Conservation (phyloP, 2,113 vertebrate species). For the Mola mola region DNA sequence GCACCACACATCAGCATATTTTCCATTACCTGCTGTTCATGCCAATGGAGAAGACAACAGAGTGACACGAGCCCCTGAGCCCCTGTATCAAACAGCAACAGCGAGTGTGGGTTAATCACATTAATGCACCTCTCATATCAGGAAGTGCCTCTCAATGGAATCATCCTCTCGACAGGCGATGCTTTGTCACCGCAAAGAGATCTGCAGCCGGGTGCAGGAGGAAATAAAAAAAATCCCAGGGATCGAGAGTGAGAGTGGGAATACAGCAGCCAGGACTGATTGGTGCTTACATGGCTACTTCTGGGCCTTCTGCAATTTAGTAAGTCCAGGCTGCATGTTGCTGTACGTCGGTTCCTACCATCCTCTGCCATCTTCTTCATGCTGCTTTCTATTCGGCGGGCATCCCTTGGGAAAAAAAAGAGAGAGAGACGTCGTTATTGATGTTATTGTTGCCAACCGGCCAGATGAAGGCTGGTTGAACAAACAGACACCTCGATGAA, state of each 20-base stretch:
- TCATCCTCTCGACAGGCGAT: conserved; percentile 68
- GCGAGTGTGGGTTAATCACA: conserved; percentile 72
- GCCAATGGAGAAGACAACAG: conserved; percentile 51
- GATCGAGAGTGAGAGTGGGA: conserved; percentile 27
- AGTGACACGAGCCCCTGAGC: conserved; percentile 55
- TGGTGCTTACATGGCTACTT: conserved; percentile 1
- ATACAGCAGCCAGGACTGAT: conserved; percentile 31
- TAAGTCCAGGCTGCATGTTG: conserved; percentile 3
- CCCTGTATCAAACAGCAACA: conserved; percentile 56
- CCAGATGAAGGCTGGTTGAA: background rate
- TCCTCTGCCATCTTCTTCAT: too few species aligned
- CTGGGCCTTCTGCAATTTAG: conserved; percentile 1
- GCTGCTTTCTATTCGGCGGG: conserved; percentile 9
- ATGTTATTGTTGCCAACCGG: conserved; percentile 16
- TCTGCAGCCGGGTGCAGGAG: conserved; percentile 37
- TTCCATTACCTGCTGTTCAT: conserved; percentile 59
- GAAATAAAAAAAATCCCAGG: background rate
- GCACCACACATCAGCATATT: conserved; percentile 20
- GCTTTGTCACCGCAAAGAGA: conserved; percentile 64
- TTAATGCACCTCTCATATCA: conserved; percentile 74
- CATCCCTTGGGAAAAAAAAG: background rate
- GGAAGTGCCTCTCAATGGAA: conserved; percentile 69
- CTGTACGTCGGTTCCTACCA: background rate
- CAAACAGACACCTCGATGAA: conserved; percentile 2
- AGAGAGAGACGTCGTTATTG: background rate